phyloP scores from a whole-genome alignment of 2,113 vertebrate species.

The Oceanites oceanicus region DNA sequence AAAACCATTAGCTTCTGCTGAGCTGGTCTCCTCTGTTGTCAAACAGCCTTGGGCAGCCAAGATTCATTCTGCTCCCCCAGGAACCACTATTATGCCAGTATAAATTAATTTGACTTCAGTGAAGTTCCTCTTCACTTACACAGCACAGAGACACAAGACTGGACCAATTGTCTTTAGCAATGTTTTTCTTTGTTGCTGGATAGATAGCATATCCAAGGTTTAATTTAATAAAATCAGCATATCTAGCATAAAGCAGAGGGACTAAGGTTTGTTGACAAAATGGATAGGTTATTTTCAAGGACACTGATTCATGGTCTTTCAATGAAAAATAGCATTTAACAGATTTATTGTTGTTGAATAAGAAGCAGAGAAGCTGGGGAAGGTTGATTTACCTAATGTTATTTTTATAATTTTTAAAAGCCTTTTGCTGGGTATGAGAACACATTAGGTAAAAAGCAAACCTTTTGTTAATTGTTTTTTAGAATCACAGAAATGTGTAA shows the following conservation, averaged over 20 bases:
- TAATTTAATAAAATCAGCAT: background rate
- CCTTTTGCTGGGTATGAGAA: background rate
- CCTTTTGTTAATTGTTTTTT: background rate
- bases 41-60: background rate
- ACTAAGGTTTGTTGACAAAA: conserved; percentile 4
- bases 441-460: background rate
- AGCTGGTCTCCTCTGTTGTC: background rate
- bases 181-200: conserved; percentile 4
- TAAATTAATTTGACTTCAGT: conserved; percentile 14
- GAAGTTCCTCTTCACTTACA: background rate
- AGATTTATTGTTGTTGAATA: background rate
- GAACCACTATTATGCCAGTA: background rate
- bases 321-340: background rate
- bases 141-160: background rate
- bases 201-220: background rate
- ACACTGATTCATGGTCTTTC: background rate
- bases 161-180: background rate
- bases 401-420: background rate
- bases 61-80: background rate
- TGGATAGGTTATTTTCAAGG: conserved; percentile 20
- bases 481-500: background rate
- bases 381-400: background rate
- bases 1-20: background rate
- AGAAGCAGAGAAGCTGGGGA: background rate
- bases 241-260: background rate